Percentiles rank a stretch among this genome's conserved stretches.
Evolutionary conservation across 2,888 invertebrate genomes (phyloP).

Genomic region (Abrostola tripartita): DNA sequence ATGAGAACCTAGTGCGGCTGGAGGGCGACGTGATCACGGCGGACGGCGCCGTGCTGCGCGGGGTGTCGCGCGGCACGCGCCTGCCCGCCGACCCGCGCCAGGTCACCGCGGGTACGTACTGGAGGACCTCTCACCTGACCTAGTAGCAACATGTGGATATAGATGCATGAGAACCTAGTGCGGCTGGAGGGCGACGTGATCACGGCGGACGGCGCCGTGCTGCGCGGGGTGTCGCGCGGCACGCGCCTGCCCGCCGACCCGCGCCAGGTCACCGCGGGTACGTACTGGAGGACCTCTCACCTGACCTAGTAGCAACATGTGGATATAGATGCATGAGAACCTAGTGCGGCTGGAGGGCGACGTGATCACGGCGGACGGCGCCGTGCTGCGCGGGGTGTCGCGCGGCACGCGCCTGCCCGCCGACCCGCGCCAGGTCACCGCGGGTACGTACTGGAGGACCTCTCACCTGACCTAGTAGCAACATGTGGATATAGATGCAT

Average conservation of each 20-base stretch:
- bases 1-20: conserved; percentile 95
- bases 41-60: conserved; percentile 96
- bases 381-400: conserved; percentile 92
- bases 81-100: conserved; percentile 74
- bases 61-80: conserved; percentile 86
- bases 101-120: conserved; percentile 59
- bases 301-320: no score
- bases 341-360: conserved; percentile 98
- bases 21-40: conserved; percentile 99
- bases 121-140: no score
- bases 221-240: conserved; percentile 90
- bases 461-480: no score
- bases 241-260: conserved; percentile 79
- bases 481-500: no score
- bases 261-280: conserved; percentile 63
- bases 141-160: no score
- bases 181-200: conserved; percentile 99
- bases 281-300: no score
- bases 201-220: conserved; percentile 96
- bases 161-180: no score
- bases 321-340: no score
- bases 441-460: conserved; percentile 56
- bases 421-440: conserved; percentile 64
- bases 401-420: conserved; percentile 82
- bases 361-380: conserved; percentile 98